These are phyloP conservation scores for Isaurus tuberculatus DNA, from an alignment of 92 coral and sea anemone genomes.

Conservation along the genomic window DNA sequence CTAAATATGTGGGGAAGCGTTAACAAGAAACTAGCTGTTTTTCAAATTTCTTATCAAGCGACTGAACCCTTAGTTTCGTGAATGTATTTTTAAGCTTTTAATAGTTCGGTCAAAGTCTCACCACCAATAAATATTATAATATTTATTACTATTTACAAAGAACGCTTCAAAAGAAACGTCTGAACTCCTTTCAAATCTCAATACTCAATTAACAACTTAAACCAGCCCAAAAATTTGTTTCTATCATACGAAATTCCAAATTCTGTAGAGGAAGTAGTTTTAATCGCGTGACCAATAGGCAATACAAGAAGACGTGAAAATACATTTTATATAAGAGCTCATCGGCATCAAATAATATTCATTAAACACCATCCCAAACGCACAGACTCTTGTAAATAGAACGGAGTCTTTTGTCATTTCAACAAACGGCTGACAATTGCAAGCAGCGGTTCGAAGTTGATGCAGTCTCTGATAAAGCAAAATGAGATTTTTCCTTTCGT, in stretches of 20 bases:
- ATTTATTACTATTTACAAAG: constrained; percentile 11
- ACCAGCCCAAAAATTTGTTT: not conserved
- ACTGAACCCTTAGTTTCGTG: not conserved
- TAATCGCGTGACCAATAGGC: constrained; percentile 33
- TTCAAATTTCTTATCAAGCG: too few species aligned
- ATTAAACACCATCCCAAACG: not conserved
- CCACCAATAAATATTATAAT: not conserved
- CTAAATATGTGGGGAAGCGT: too few species aligned
- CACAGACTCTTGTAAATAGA: constrained; percentile 20
- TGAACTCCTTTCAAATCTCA: not conserved
- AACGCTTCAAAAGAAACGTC: not conserved
- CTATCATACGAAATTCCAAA: not conserved
- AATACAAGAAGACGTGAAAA: not conserved
- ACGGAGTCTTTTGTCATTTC: not conserved
- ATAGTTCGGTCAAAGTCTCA: not conserved
- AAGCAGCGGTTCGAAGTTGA: not conserved
- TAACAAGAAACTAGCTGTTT: too few species aligned
- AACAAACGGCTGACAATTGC: not conserved
- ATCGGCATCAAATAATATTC: not conserved
- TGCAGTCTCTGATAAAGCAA: not conserved
- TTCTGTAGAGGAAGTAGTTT: not conserved
- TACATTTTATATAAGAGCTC: not conserved
- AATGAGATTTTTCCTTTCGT: not conserved
- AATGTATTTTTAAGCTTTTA: too few species aligned
- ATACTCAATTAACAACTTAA: not conserved